Percentiles rank a stretch among this genome's conserved stretches.
These are phyloP conservation scores for Peromyscus nudipes DNA, from an alignment of 2,797 vertebrate genomes.

Conservation along the genomic window DNA sequence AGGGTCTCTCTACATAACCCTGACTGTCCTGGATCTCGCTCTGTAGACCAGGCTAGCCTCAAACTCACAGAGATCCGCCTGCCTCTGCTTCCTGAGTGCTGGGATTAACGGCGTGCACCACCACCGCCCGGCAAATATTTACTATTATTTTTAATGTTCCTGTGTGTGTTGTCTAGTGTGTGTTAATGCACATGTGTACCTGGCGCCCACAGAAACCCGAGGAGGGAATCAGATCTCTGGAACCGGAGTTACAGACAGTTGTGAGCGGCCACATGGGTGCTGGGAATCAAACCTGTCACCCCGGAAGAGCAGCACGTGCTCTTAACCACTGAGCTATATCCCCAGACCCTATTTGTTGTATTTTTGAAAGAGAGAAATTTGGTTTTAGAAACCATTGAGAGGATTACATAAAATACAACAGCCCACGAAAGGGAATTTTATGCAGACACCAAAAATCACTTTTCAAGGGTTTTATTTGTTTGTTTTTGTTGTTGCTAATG, in stretches of 20 bases:
- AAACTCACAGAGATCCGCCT: neutral
- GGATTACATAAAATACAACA: conserved; percentile 39
- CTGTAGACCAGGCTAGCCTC: neutral
- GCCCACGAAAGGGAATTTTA: conserved; percentile 41
- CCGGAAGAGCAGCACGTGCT: neutral
- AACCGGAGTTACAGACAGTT: neutral
- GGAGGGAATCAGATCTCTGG: neutral
- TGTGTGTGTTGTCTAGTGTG: neutral
- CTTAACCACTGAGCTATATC: neutral
- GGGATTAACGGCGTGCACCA: neutral
- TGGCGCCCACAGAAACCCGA: neutral
- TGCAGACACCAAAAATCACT: conserved; percentile 26
- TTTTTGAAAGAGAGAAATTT: conserved; percentile 39
- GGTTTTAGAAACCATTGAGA: conserved; percentile 35
- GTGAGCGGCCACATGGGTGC: neutral
- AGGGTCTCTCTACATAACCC: neutral
- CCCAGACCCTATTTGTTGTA: neutral
- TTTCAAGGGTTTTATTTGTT: neutral
- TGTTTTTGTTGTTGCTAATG: neutral
- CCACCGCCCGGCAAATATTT: neutral
- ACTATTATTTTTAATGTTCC: neutral
- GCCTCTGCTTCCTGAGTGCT: neutral
- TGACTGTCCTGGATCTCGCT: neutral
- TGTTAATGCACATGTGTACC: neutral
- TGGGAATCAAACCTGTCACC: neutral